A percentile compares a stretch with the other conserved stretches of the same genome.
Conservation (phyloP, 2,797 vertebrate species). For the Hemibagrus guttatus region DNA sequence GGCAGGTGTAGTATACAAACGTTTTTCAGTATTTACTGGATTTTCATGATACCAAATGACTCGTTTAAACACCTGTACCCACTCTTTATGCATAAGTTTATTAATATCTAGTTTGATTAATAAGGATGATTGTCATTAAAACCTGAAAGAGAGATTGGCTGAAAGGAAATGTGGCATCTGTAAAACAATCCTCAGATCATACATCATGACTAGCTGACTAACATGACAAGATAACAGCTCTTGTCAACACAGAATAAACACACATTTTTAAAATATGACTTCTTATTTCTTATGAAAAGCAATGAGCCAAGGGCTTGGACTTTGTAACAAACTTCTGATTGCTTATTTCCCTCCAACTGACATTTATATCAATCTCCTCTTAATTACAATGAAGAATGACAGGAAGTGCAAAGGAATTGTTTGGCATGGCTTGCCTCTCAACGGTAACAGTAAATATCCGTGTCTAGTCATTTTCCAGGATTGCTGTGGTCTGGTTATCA, state of each 20-base stretch:
- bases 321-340: constrained; percentile 34
- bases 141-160: neutral
- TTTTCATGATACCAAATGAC: neutral
- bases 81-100: neutral
- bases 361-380: constrained; percentile 64
- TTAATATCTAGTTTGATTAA: neutral
- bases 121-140: neutral
- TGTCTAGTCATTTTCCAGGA: neutral
- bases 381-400: constrained; percentile 62
- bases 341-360: constrained; percentile 53
- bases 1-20: neutral
- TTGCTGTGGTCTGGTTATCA: constrained; percentile 43
- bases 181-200: neutral
- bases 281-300: neutral
- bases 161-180: neutral
- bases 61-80: neutral
- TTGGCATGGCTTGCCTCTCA: constrained; percentile 3
- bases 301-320: neutral
- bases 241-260: neutral
- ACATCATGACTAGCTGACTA: neutral
- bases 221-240: neutral
- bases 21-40: neutral
- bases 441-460: neutral
- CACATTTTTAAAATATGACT: neutral
- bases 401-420: neutral